Conservation (phyloP, 2,797 vertebrate species). For the Oreonectes daqikongensis region DNA sequence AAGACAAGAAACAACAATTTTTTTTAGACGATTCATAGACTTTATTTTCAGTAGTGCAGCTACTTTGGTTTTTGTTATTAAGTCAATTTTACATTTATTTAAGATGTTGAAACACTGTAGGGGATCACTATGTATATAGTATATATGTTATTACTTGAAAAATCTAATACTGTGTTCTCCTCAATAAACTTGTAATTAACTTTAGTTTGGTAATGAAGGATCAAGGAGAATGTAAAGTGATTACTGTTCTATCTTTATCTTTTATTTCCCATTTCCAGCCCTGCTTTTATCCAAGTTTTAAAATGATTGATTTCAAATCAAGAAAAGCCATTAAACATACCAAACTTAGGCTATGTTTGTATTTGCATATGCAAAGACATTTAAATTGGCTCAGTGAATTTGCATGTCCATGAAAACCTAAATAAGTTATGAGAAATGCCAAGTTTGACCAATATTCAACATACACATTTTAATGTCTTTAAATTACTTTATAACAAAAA, state of each 20-base stretch:
- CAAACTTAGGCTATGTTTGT: neutral
- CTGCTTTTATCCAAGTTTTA: too few species aligned
- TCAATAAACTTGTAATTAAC: neutral
- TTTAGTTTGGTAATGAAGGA: too few species aligned
- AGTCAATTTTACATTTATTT: neutral
- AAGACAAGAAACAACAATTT: too few species aligned
- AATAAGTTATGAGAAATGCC: neutral
- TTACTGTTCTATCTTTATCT: neutral
- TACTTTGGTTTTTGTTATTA: too few species aligned
- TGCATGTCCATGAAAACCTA: slow-evolving; percentile 7
- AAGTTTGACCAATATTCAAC: neutral
- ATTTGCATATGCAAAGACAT: slow-evolving; percentile 33
- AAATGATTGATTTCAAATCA: neutral
- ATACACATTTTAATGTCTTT: slow-evolving; percentile 12
- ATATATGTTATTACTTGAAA: neutral
- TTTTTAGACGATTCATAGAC: neutral
- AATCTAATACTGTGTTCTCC: neutral
- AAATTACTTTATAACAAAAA: neutral
- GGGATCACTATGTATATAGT: neutral
- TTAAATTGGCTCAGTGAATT: slow-evolving; percentile 10
- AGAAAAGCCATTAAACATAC: neutral
- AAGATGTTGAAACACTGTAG: too few species aligned
- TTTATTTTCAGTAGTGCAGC: neutral
- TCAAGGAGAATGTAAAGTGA: neutral
- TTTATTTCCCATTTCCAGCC: too few species aligned